Conservation (phyloP, 2,888 invertebrate species). For the Sarcophaga caerulescens region DNA sequence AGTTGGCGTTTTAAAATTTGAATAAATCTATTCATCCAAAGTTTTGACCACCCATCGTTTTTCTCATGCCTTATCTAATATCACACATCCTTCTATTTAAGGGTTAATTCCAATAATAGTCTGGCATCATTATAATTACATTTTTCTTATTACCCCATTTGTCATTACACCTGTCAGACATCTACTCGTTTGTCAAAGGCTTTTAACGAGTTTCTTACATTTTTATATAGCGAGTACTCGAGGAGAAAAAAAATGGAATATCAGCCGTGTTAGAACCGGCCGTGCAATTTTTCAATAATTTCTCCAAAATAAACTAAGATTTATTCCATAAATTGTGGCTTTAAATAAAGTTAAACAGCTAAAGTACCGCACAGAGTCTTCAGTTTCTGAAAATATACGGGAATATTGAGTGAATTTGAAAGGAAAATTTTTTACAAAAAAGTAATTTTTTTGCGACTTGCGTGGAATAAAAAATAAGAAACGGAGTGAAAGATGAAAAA, state of each 20-base stretch:
- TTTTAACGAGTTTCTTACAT: conserved; percentile 49
- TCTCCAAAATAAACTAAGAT: conserved; percentile 45
- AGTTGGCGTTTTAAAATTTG: too few species aligned
- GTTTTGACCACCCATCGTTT: too few species aligned
- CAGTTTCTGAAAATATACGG: background rate
- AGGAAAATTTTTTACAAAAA: conserved; percentile 35
- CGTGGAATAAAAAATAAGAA: conserved; percentile 54
- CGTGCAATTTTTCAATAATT: conserved; percentile 68
- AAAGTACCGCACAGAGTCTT: conserved; percentile 16
- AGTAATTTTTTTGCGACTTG: conserved; percentile 49
- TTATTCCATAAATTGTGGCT: conserved; percentile 36
- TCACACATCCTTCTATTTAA: background rate
- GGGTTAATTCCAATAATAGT: background rate
- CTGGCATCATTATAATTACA: conserved; percentile 18
- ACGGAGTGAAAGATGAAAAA: conserved; percentile 33
- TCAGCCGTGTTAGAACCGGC: conserved; percentile 69
- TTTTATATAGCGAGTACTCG: conserved; percentile 67
- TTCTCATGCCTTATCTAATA: background rate
- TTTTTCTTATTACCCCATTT: conserved; percentile 2
- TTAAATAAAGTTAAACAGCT: conserved; percentile 17
- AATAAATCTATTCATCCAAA: too few species aligned
- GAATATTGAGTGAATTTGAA: conserved; percentile 7
- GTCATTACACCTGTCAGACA: conserved; percentile 48
- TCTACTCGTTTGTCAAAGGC: conserved; percentile 42
- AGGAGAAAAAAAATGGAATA: conserved; percentile 66